Conservation (phyloP, 2,797 vertebrate species). For the Amblyraja radiata region DNA sequence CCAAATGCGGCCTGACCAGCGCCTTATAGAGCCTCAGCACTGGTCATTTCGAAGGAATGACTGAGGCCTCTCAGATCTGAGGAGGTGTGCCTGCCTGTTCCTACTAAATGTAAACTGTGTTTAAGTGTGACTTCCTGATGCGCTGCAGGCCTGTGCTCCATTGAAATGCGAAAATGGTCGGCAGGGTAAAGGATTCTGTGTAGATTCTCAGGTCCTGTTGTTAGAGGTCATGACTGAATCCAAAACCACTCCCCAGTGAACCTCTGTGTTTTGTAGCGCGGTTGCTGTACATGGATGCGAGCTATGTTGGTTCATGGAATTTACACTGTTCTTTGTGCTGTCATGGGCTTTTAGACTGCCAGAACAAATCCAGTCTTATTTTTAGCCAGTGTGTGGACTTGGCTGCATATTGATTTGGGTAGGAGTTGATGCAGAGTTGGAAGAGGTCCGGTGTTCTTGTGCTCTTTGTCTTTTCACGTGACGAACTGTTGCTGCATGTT, state of each 20-base stretch:
- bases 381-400: slow-evolving; percentile 1
- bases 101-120: background rate
- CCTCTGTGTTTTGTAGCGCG: background rate
- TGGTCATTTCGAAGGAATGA: background rate
- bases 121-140: no score
- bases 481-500: background rate
- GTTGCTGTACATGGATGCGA: background rate
- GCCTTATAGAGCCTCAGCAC: background rate
- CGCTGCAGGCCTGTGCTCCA: background rate
- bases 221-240: slow-evolving; percentile 14
- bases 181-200: background rate
- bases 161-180: background rate
- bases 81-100: background rate
- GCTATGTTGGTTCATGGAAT: background rate
- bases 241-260: background rate
- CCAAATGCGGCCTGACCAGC: no score
- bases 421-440: slow-evolving; percentile 15
- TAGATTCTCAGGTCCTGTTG: background rate
- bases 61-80: background rate
- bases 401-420: slow-evolving; percentile 1
- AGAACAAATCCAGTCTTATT: slow-evolving; percentile 10
- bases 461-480: background rate
- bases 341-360: background rate
- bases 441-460: background rate
- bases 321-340: background rate